phyloP scores from a whole-genome alignment of 1,140 invertebrate species.

The Oppia nitens region DNA sequence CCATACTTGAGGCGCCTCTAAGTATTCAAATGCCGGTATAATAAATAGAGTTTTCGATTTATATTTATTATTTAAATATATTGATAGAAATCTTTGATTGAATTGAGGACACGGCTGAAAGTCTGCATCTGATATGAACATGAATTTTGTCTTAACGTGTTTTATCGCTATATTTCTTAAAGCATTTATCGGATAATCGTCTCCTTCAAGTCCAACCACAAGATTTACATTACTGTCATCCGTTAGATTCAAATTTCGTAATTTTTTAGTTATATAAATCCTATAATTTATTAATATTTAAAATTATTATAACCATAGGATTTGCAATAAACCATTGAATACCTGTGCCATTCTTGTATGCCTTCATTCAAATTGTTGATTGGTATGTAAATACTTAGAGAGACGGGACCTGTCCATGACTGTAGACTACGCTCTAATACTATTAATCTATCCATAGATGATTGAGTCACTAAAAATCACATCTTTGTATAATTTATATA shows the following conservation, averaged over 20 bases:
- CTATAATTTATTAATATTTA: slow-evolving; percentile 12
- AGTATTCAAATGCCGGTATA: slow-evolving; percentile 24
- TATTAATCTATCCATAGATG: slow-evolving; percentile 24
- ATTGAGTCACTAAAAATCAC: slow-evolving; percentile 24
- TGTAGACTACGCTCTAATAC: slow-evolving; percentile 21
- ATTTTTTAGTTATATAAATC: slow-evolving; percentile 23
- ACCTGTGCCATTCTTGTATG: slow-evolving; percentile 22
- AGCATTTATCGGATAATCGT: slow-evolving; percentile 23
- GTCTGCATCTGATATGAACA: slow-evolving; percentile 23
- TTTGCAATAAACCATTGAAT: not conserved
- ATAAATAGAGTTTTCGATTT: slow-evolving; percentile 20
- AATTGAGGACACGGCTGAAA: slow-evolving; percentile 24
- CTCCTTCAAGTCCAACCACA: slow-evolving; percentile 15
- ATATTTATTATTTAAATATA: not conserved
- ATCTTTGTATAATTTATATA: too few species aligned
- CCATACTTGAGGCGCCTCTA: slow-evolving; percentile 22
- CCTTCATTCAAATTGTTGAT: slow-evolving; percentile 16
- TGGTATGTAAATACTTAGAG: slow-evolving; percentile 22
- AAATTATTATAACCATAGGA: not conserved
- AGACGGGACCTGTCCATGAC: slow-evolving; percentile 23
- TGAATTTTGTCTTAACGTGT: slow-evolving; percentile 20
- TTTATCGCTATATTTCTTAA: slow-evolving; percentile 23
- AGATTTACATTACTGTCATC: slow-evolving; percentile 18
- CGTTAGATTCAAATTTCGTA: slow-evolving; percentile 18
- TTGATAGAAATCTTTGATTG: slow-evolving; percentile 18